Percentiles rank a stretch among this genome's conserved stretches.
phyloP scores from a whole-genome alignment of 2,113 vertebrate genomes.

The Mastomys natalensis region DNA sequence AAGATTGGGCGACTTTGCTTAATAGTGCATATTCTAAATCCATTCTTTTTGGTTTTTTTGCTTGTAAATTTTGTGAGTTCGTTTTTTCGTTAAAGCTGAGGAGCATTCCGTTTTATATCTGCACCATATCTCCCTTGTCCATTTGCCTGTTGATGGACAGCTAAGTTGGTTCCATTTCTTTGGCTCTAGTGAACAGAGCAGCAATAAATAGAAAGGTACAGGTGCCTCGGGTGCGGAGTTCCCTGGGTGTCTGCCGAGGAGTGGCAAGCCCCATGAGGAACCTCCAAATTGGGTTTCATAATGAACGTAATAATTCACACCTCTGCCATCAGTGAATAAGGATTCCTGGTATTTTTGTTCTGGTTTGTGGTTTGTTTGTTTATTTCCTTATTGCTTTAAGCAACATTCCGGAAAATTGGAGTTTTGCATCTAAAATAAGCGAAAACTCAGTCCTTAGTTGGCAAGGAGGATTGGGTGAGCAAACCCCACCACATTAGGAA shows the following conservation, averaged over 20 bases:
- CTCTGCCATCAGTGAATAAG: background rate
- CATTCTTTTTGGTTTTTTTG: background rate
- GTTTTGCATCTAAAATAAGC: background rate
- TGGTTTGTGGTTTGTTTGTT: background rate
- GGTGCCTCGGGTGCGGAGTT: too few relatives aligned
- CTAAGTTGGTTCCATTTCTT: background rate
- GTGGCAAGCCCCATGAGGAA: background rate
- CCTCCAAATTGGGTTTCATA: background rate
- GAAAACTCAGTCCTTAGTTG: background rate
- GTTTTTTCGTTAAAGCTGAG: too few relatives aligned
- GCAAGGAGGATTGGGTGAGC: background rate
- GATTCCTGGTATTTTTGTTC: background rate
- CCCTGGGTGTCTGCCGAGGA: background rate
- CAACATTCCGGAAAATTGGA: slow-evolving; percentile 20
- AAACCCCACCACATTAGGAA: background rate
- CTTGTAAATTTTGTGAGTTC: background rate
- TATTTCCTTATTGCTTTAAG: background rate
- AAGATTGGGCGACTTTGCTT: background rate
- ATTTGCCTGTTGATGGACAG: background rate
- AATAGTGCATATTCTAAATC: background rate
- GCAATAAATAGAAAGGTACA: background rate
- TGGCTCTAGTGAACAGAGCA: background rate
- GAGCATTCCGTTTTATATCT: background rate
- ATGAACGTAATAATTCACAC: background rate
- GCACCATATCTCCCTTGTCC: background rate